Evolutionary conservation across 2,797 vertebrate genomes (phyloP), one percentile per base, ranked within the genome.

Genomic region (Onychomys leucogaster): DNA sequence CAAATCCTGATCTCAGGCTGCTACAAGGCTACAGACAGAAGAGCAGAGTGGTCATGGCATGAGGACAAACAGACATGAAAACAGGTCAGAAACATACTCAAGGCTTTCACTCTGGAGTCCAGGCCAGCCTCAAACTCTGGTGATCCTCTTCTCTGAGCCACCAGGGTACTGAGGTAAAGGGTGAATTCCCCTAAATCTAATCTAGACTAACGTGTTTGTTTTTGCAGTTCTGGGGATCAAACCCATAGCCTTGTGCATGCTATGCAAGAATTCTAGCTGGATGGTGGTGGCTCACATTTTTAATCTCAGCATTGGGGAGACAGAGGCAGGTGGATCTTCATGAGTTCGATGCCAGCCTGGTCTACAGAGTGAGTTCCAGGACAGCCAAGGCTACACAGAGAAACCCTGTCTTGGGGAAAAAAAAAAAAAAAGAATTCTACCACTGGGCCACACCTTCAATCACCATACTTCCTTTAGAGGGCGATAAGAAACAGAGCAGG

Each of bases 41-140:
- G 3, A n/a, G 32, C 43, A 43, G 52, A 23, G n/a, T 21, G 41
- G 4, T 0, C 10, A 29, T 1, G 13, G 37, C 17, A 4, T 13
- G 10, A 21, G 11, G 0, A 43, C 29, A 75, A 19, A 73, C 49
- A 73, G 19, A 73, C 52, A 29, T 21, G 27, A n/a, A 75, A 41
- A 19, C 1, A 41, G 85, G 5, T 23, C 43, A 55, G 63, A 49
- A 75, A 32, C 25, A 21, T 14, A 37, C 29, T 61, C 57, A 46
- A 61, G 37, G 12, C 37, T 61, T 41, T 77, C 88, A 89, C 32
- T 77, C 41, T 76, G 41, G 0, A 78, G 21, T 2, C 88, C 75
- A 65, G 57, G 37, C 25, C 37, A 25, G 8, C 32, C 34, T 27
- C 65, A 71, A 11, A 57, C 27, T 76, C 63, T 52, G 83, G 32